Percentiles rank a stretch among this genome's conserved stretches.
Evolutionary conservation across 2,113 vertebrate species (phyloP).

Genomic region (Limanda limanda): DNA sequence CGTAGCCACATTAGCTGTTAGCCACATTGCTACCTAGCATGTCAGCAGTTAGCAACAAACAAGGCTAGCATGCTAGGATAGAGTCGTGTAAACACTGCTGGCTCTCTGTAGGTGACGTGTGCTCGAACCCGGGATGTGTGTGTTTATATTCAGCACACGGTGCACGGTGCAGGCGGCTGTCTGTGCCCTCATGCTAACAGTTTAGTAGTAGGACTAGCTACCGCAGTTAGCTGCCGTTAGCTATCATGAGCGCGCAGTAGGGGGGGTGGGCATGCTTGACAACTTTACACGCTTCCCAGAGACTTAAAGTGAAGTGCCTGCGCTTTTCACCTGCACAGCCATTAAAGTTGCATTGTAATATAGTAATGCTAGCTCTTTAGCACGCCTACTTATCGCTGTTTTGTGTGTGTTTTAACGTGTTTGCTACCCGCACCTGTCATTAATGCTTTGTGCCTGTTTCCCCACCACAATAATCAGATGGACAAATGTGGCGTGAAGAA

Average conservation of each 20-base stretch:
- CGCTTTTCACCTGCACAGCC: neutral
- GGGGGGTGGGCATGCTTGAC: neutral
- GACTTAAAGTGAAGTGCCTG: neutral
- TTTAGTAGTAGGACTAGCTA: neutral
- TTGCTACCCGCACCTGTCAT: neutral
- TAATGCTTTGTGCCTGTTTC: conserved; percentile 4
- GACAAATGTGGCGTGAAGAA: conserved; percentile 81
- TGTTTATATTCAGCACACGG: neutral
- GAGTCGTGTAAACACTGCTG: neutral
- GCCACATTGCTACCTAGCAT: conserved; percentile 55
- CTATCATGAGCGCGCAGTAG: conserved; percentile 51
- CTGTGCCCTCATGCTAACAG: neutral
- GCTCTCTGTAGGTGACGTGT: accelerated
- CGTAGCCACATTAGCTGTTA: conserved; percentile 32
- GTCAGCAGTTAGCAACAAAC: conserved; percentile 40
- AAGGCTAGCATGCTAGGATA: conserved; percentile 13
- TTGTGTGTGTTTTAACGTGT: neutral
- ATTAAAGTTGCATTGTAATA: no score
- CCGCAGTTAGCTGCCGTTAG: conserved; percentile 32
- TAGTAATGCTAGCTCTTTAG: neutral
- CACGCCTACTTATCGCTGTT: neutral
- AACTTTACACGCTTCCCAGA: conserved; percentile 42
- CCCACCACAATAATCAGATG: conserved; percentile 66
- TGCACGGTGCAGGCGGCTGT: accelerated
- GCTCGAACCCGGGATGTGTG: neutral